Base-by-base conservation (phyloP, 2,888 invertebrate species). In the Lepidonotus clava region DNA sequence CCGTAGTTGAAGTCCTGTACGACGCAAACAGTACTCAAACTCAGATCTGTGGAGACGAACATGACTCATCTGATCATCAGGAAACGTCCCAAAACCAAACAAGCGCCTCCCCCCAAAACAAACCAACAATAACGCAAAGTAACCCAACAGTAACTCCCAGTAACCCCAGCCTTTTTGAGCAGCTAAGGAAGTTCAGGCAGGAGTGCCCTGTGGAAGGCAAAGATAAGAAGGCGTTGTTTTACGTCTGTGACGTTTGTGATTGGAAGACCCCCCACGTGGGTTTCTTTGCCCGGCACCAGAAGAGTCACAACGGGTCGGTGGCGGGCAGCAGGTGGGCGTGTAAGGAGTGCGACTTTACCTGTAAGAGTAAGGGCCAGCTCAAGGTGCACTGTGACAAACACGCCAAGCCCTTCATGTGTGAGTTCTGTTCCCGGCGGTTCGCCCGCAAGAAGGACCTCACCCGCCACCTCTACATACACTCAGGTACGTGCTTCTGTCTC, bases 351-450 rank as follows among this genome's bases (percentile, higher is more conserved):
- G 77, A 77, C 36, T 76, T 77, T 24, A 5, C 76, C 28, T 80
- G 51, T 32, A 32, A 6, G 21, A 53, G 46, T 28, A 53, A 11
- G 0, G 8, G 34, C 11, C 6, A 86, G 40, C 28, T 77, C 34
- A 76, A 77, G 34, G 56, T 51, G 14, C 86, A 86, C 56, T 32
- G 11, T 21, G 51, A 86, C 28, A 77, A 86, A 61, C 86, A 86
- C 41, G 28, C 5, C 36, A 61, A 66, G 34, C 80, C 86, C 24
- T 86, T 80, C 41, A 56, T 56, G 77, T 86, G 86, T 34, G 86
- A 86, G 38, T 76, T 51, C 53, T 86, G 86, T 40, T 76, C 76
- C 11, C 8, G 24, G 14, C 24, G 53, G 1, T 86, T 77, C 36
- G 86, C 53, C 2, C 53, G 38, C 38, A 80, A 86, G 38, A 56